These are phyloP conservation scores for Eptatretus atami DNA, from an alignment of 2,797 vertebrate species.

Conservation along the genomic window DNA sequence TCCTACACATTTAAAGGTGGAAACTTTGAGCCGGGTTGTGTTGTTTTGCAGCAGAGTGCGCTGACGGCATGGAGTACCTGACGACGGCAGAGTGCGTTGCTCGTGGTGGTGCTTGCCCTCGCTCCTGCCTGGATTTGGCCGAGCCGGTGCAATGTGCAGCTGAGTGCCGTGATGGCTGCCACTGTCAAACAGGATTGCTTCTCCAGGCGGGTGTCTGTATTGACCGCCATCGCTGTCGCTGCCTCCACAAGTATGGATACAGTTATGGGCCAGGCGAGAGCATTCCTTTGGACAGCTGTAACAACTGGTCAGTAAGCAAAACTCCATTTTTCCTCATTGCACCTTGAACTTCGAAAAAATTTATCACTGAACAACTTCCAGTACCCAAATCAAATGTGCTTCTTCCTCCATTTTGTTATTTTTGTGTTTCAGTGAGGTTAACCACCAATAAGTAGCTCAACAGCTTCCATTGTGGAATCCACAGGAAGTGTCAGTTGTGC, in stretches of 20 bases:
- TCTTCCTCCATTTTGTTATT: too few species aligned
- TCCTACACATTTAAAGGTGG: too few species aligned
- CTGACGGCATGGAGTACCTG: constrained; percentile 21
- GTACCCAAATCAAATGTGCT: not conserved
- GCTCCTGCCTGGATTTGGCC: constrained; percentile 30
- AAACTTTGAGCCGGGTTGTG: too few species aligned
- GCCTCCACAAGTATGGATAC: constrained; percentile 22
- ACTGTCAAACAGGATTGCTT: constrained; percentile 28
- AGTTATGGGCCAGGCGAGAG: constrained; percentile 14
- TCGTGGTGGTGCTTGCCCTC: constrained; percentile 24
- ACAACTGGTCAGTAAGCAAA: constrained; percentile 30
- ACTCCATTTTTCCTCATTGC: too few species aligned
- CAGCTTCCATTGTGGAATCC: too few species aligned
- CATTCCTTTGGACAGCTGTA: constrained; percentile 20
- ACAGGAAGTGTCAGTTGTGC: too few species aligned
- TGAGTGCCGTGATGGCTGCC: constrained; percentile 28
- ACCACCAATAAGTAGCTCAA: too few species aligned
- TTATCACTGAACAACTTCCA: not conserved
- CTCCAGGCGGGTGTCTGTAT: constrained; percentile 32
- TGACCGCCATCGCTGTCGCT: constrained; percentile 19
- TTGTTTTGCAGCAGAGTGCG: constrained; percentile 22
- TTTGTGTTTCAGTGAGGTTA: too few species aligned
- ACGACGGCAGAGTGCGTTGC: constrained; percentile 20
- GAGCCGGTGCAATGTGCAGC: constrained; percentile 27
- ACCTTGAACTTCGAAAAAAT: not conserved